phyloP scores from a whole-genome alignment of 92 coral and sea anemone species.

The Siderastrea radians region DNA sequence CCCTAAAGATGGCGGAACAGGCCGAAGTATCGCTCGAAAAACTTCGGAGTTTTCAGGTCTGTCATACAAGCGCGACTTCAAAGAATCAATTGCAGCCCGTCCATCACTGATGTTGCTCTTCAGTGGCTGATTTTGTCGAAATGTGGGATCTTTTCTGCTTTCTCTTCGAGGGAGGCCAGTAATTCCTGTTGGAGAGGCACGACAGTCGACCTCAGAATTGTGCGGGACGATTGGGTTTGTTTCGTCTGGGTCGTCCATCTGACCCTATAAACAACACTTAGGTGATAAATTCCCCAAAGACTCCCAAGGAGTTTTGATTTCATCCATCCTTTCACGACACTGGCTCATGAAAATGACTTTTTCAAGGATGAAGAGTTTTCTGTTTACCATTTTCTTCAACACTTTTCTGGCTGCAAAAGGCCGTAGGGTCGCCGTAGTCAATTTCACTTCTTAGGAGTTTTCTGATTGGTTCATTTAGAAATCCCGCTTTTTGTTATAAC shows the following conservation, averaged over 20 bases:
- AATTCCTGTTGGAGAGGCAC: slow-evolving; percentile 59
- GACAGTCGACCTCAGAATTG: slow-evolving; percentile 82
- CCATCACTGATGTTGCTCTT: slow-evolving; percentile 67
- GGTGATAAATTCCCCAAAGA: background rate
- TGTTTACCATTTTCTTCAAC: slow-evolving; percentile 16
- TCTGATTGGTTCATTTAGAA: slow-evolving; percentile 35
- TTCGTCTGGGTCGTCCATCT: slow-evolving; percentile 88
- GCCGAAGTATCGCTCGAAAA: slow-evolving; percentile 84
- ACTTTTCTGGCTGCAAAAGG: slow-evolving; percentile 49
- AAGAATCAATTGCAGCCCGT: slow-evolving; percentile 80
- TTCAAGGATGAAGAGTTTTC: background rate
- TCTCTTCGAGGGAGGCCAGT: slow-evolving; percentile 47
- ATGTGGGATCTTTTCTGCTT: slow-evolving; percentile 42
- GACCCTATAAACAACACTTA: slow-evolving; percentile 4
- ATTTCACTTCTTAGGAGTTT: slow-evolving; percentile 1
- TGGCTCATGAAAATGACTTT: background rate
- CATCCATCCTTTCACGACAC: background rate
- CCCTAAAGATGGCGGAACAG: slow-evolving; percentile 64
- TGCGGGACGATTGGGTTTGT: slow-evolving; percentile 88
- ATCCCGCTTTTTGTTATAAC: slow-evolving; percentile 19
- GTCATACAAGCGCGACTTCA: slow-evolving; percentile 95
- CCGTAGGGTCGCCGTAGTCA: no score
- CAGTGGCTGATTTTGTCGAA: slow-evolving; percentile 49
- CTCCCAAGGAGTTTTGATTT: background rate
- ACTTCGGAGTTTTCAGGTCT: slow-evolving; percentile 95